A percentile compares a stretch with the other conserved stretches of the same genome.
Conservation (phyloP, 2,888 invertebrate species). For the Orchestes rusci region DNA sequence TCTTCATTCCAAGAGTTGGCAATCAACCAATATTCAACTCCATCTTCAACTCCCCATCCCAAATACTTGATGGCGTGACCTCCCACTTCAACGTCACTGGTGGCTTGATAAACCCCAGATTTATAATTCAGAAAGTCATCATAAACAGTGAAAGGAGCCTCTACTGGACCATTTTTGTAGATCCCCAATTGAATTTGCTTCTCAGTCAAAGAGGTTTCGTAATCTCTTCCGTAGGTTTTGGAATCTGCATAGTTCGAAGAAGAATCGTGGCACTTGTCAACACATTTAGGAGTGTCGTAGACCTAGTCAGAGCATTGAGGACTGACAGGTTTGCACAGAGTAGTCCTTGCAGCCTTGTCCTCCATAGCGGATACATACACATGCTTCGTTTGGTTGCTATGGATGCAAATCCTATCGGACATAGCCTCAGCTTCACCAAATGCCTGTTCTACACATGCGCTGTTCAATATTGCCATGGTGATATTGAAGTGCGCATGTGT, state of each 20-base stretch:
- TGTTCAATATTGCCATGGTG: too few species aligned
- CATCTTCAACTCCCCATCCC: slow-evolving; percentile 78
- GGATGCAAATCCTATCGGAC: slow-evolving; percentile 78
- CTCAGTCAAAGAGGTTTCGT: slow-evolving; percentile 50
- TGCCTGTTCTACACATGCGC: too few species aligned
- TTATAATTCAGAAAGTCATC: slow-evolving; percentile 75
- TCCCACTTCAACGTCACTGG: slow-evolving; percentile 64
- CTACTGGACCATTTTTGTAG: slow-evolving; percentile 73
- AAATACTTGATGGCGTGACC: slow-evolving; percentile 82
- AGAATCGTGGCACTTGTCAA: slow-evolving; percentile 14
- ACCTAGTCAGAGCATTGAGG: slow-evolving; percentile 55
- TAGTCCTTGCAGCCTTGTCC: slow-evolving; percentile 31
- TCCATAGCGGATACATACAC: slow-evolving; percentile 76
- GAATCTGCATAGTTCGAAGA: slow-evolving; percentile 57
- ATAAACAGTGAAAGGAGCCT: slow-evolving; percentile 76
- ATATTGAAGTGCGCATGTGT: too few species aligned
- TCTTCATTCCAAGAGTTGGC: slow-evolving; percentile 92
- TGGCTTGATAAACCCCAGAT: slow-evolving; percentile 68
- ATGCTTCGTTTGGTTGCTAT: slow-evolving; percentile 59
- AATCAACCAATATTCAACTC: slow-evolving; percentile 77
- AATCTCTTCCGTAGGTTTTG: slow-evolving; percentile 60
- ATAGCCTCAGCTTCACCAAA: slow-evolving; percentile 79
- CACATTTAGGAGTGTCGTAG: slow-evolving; percentile 47
- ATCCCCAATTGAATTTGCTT: slow-evolving; percentile 69
- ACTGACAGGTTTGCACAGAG: slow-evolving; percentile 38